A percentile compares a stretch with the other conserved stretches of the same genome.
Conservation (phyloP, 2,113 vertebrate species). For the Cyanoliseus patagonus region DNA sequence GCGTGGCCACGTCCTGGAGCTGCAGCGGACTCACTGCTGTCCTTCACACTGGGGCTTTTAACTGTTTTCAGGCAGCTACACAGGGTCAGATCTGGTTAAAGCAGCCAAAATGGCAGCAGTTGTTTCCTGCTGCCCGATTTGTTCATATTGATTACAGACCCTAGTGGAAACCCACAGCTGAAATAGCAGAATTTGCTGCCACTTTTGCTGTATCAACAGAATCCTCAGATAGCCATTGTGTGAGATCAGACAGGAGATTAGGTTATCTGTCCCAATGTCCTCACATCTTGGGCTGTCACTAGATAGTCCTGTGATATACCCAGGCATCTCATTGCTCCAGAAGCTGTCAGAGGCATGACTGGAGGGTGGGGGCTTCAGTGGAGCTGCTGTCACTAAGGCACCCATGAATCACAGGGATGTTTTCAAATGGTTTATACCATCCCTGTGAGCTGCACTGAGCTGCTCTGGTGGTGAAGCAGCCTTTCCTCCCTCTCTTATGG, state of each 20-base stretch:
- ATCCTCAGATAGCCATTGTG: neutral
- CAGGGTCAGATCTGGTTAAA: neutral
- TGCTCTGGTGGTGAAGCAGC: neutral
- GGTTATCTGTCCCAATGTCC: neutral
- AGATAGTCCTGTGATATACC: neutral
- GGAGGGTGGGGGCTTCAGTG: neutral
- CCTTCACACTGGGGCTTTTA: neutral
- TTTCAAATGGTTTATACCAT: neutral
- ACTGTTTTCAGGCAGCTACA: neutral
- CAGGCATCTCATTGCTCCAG: neutral
- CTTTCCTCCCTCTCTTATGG: neutral
- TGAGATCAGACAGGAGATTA: neutral
- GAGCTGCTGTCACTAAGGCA: rapidly evolving
- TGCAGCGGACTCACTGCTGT: rapidly evolving
- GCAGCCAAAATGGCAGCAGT: neutral
- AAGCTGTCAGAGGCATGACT: neutral
- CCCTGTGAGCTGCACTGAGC: neutral
- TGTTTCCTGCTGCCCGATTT: neutral
- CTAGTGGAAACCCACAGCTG: neutral
- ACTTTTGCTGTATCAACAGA: neutral
- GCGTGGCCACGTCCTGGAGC: rapidly evolving
- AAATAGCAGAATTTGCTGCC: neutral
- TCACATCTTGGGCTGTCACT: neutral
- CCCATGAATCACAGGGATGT: rapidly evolving
- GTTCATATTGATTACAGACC: neutral